phyloP scores from a whole-genome alignment of 2,888 invertebrate genomes.

The Stenotaenia linearis region DNA sequence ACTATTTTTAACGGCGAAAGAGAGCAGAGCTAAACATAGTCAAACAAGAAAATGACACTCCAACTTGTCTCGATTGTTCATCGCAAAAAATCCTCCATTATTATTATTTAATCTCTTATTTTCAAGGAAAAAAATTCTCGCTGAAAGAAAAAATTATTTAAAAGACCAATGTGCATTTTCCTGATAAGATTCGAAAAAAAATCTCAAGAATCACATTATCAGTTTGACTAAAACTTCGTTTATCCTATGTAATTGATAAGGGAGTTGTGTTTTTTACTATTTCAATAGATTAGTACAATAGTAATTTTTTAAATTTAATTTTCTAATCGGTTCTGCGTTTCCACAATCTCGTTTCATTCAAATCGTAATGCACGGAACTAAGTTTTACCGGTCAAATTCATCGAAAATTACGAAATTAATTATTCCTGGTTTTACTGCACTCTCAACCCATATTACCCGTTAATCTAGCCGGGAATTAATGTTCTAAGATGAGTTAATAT shows the following conservation, averaged over 20 bases:
- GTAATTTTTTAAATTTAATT: too few species aligned
- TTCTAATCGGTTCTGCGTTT: too few species aligned
- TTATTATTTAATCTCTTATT: neutral
- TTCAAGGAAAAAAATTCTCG: neutral
- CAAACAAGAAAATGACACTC: neutral
- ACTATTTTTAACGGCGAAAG: neutral
- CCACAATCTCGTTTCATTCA: neutral
- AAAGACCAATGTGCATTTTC: neutral
- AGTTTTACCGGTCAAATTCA: neutral
- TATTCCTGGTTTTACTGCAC: too few species aligned
- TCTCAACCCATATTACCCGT: neutral
- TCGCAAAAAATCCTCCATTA: neutral
- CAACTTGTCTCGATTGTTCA: neutral
- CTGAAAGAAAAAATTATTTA: neutral
- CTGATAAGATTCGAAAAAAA: neutral
- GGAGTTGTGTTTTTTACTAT: too few species aligned
- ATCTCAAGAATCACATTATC: neutral
- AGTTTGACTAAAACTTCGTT: neutral
- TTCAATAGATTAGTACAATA: too few species aligned
- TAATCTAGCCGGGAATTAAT: neutral
- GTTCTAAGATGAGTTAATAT: neutral
- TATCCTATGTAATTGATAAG: too few species aligned
- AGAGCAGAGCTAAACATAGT: constrained; percentile 6
- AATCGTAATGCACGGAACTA: neutral
- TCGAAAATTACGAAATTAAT: neutral